A percentile compares a stretch with the other conserved stretches of the same genome.
These are phyloP conservation scores for Venustaconcha ellipsiformis DNA, from an alignment of 1,140 invertebrate species.

Conservation along the genomic window DNA sequence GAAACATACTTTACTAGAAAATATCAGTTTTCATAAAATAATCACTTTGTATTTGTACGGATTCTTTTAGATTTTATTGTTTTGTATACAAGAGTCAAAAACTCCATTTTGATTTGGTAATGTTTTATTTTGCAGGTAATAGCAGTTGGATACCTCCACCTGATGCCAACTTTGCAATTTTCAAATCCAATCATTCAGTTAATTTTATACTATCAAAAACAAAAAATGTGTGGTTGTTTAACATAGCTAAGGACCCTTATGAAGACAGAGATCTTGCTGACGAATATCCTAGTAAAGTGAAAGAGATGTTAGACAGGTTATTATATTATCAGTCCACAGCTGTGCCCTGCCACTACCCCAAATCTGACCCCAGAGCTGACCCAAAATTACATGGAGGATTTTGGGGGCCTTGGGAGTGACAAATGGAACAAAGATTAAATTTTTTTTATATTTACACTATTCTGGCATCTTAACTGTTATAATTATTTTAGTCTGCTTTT, in stretches of 20 bases:
- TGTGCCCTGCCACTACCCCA: conserved; percentile 45
- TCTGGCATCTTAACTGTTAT: too few relatives aligned
- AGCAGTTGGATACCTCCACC: conserved; percentile 39
- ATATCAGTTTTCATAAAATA: neutral
- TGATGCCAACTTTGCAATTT: neutral
- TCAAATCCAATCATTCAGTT: neutral
- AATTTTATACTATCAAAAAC: neutral
- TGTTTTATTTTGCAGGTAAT: conserved; percentile 29
- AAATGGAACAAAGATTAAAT: neutral
- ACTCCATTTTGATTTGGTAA: too few relatives aligned
- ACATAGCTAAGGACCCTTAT: conserved; percentile 47
- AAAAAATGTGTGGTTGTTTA: conserved; percentile 55
- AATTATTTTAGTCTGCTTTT: too few relatives aligned
- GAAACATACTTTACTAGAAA: too few relatives aligned
- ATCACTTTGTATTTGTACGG: neutral
- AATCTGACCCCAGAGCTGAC: conserved; percentile 38
- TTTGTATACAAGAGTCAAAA: neutral
- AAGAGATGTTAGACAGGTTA: conserved; percentile 40
- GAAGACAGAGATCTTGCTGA: conserved; percentile 44
- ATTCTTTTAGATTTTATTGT: neutral
- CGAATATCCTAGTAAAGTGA: conserved; percentile 33
- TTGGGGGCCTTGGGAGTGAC: conserved; percentile 60
- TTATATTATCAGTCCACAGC: conserved; percentile 44
- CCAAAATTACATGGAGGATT: conserved; percentile 47
- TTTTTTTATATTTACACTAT: neutral